These are phyloP conservation scores for Tridacna crocea DNA, from an alignment of 2,888 invertebrate species.

Conservation along the genomic window DNA sequence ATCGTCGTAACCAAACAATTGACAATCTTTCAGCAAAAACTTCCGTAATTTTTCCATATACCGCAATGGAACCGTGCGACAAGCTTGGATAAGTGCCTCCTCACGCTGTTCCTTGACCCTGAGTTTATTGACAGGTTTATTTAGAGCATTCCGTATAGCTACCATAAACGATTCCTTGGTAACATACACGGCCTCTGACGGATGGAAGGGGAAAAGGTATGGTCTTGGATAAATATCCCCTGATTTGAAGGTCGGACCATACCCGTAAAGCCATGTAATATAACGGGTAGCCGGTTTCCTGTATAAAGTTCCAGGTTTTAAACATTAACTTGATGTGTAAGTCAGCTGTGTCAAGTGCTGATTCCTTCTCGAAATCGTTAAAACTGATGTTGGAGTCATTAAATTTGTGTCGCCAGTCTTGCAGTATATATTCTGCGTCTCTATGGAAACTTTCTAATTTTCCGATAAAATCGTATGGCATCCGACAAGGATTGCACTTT, in stretches of 20 bases:
- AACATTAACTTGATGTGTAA: constrained; percentile 45
- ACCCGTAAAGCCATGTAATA: constrained; percentile 59
- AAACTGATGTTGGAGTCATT: constrained; percentile 59
- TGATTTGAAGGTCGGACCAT: constrained; percentile 72
- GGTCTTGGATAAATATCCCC: constrained; percentile 67
- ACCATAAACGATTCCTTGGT: constrained; percentile 44
- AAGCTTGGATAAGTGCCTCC: constrained; percentile 70
- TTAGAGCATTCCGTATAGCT: constrained; percentile 44
- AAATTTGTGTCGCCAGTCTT: constrained; percentile 49
- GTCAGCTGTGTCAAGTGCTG: constrained; percentile 51
- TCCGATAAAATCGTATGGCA: constrained; percentile 67
- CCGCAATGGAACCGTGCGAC: constrained; percentile 48
- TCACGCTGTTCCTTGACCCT: constrained; percentile 59
- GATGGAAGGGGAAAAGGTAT: constrained; percentile 59
- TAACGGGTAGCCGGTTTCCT: constrained; percentile 62
- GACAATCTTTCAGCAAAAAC: constrained; percentile 65
- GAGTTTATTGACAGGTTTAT: constrained; percentile 32
- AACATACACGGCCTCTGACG: constrained; percentile 33
- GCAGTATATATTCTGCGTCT: constrained; percentile 60
- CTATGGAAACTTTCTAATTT: constrained; percentile 67
- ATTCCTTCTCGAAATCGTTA: constrained; percentile 66
- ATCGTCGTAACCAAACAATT: constrained; percentile 72
- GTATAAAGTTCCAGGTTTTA: constrained; percentile 38
- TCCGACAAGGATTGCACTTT: constrained; percentile 67
- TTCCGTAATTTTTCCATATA: constrained; percentile 61